Percentiles rank a stretch among this genome's conserved stretches.
Conservation (phyloP, 2,113 vertebrate genomes). For the Aepyceros melampus region DNA sequence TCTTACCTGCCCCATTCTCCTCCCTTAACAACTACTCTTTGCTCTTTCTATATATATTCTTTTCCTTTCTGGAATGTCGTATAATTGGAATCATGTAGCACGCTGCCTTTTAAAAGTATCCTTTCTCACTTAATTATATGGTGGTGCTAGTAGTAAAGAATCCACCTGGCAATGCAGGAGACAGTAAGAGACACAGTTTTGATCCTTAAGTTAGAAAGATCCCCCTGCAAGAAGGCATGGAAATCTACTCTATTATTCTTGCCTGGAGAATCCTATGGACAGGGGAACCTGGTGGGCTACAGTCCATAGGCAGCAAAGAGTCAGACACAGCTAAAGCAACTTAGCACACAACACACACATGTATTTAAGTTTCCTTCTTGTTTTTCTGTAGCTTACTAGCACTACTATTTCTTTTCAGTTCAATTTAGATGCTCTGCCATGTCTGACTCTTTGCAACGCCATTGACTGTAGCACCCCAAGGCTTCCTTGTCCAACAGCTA, state of each 20-base stretch:
- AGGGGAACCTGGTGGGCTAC: not conserved
- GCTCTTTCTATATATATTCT: not conserved
- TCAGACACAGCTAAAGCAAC: not conserved
- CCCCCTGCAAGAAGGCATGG: not conserved
- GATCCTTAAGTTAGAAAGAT: not conserved
- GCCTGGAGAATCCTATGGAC: not conserved
- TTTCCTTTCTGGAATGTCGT: not conserved
- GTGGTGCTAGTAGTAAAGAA: not conserved
- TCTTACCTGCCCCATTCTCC: rapidly evolving
- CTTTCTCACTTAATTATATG: not conserved
- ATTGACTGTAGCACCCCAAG: not conserved
- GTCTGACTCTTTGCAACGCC: not conserved
- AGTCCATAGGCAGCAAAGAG: not conserved
- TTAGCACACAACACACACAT: not conserved
- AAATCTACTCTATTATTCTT: not conserved
- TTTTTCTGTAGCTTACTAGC: not conserved
- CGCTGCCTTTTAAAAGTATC: not conserved
- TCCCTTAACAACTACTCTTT: not conserved
- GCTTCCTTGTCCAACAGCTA: not conserved
- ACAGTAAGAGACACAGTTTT: not conserved
- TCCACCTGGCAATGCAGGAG: not conserved
- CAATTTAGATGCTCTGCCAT: not conserved
- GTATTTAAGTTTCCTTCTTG: not conserved
- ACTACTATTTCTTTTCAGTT: not conserved
- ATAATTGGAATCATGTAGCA: not conserved